Evolutionary conservation across 2,888 invertebrate genomes (phyloP).

Genomic region (Eugnorisma glareosa): DNA sequence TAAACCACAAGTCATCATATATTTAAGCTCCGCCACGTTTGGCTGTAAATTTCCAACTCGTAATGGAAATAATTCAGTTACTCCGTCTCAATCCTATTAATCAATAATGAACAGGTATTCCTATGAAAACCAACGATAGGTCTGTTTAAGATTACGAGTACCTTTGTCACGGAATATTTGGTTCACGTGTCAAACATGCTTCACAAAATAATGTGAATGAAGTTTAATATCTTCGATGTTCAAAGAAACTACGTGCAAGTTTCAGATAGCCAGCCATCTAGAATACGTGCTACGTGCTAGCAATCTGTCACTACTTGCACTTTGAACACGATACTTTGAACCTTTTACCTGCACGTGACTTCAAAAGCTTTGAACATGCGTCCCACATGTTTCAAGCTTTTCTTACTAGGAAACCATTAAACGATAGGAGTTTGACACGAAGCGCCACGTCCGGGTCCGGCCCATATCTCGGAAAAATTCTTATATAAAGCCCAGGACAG

Average conservation of each 20-base stretch:
- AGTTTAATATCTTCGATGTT: constrained; percentile 33
- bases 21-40: constrained; percentile 40
- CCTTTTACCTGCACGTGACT: constrained; percentile 56
- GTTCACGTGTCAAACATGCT: constrained; percentile 22
- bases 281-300: constrained; percentile 47
- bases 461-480: constrained; percentile 28
- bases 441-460: constrained; percentile 25
- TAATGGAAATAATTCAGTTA: constrained; percentile 46
- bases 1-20: constrained; percentile 29
- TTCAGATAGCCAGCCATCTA: constrained; percentile 5
- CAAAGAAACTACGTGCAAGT: constrained; percentile 24
- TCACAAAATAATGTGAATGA: constrained; percentile 10
- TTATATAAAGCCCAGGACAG: constrained; percentile 21
- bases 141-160: constrained; percentile 1
- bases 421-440: constrained; percentile 48
- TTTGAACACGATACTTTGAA: constrained; percentile 52
- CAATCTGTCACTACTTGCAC: constrained; percentile 49
- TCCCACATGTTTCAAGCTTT: constrained; percentile 35
- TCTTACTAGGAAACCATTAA: constrained; percentile 31
- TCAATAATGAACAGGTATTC: constrained; percentile 37
- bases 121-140: constrained; percentile 1
- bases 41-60: constrained; percentile 28
- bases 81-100: constrained; percentile 36
- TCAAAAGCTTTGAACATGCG: constrained; percentile 52
- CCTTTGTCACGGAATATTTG: neutral